Percentiles rank a stretch among this genome's conserved stretches.
These are phyloP conservation scores for Ophion slaviceki DNA, from an alignment of 2,888 invertebrate genomes.

Conservation along the genomic window DNA sequence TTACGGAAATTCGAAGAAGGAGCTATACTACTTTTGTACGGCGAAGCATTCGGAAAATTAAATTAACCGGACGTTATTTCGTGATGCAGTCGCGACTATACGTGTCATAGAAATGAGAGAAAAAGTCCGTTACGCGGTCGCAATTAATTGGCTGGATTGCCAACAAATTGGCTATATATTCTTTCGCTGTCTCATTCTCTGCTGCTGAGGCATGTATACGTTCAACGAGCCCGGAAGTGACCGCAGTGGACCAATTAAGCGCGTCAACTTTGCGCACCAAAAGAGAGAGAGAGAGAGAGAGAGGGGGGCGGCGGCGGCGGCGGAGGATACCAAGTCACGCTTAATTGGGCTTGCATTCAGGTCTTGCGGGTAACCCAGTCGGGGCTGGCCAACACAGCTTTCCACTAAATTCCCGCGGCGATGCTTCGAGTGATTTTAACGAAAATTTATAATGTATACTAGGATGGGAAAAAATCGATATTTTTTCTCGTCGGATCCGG, in stretches of 20 bases:
- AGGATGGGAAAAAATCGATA: too few species aligned
- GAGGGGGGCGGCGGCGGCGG: background rate
- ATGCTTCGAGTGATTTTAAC: background rate
- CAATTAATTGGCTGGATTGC: slow-evolving; percentile 46
- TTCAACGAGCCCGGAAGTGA: slow-evolving; percentile 58
- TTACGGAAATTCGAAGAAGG: background rate
- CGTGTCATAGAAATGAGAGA: background rate
- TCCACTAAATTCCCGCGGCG: slow-evolving; percentile 54
- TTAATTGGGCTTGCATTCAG: slow-evolving; percentile 62
- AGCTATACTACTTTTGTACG: slow-evolving; percentile 31
- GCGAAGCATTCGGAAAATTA: slow-evolving; percentile 46
- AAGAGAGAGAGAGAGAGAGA: slow-evolving; percentile 10
- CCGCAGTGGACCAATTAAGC: slow-evolving; percentile 64
- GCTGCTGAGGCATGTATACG: slow-evolving; percentile 40
- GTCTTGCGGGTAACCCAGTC: slow-evolving; percentile 50
- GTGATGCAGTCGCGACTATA: background rate
- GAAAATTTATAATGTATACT: background rate
- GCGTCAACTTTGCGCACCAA: slow-evolving; percentile 41
- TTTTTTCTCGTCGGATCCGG: too few species aligned
- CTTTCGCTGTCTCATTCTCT: slow-evolving; percentile 13
- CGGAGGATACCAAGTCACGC: slow-evolving; percentile 50
- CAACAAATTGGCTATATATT: slow-evolving; percentile 52
- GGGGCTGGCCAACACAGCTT: slow-evolving; percentile 2
- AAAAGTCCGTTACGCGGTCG: slow-evolving; percentile 33
- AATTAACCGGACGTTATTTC: background rate